Conservation (phyloP, 2,113 vertebrate genomes). For the Herpetotheres cachinnans region DNA sequence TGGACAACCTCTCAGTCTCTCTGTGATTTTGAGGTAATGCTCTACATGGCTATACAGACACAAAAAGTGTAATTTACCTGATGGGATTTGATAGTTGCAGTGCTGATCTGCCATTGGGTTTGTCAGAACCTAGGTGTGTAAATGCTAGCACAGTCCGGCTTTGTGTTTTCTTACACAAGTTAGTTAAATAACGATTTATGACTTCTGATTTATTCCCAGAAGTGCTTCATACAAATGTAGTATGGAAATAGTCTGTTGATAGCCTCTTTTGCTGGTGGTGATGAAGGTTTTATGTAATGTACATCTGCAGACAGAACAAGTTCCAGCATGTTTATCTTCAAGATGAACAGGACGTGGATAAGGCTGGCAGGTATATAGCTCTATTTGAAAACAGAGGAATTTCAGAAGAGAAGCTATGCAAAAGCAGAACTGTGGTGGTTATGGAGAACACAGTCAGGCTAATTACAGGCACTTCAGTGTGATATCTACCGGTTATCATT, state of each 20-base stretch:
- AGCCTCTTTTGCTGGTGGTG: background rate
- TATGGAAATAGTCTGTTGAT: background rate
- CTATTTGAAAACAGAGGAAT: background rate
- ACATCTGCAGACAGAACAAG: slow-evolving; percentile 40
- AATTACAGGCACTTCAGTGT: background rate
- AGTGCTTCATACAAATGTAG: background rate
- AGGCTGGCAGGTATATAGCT: background rate
- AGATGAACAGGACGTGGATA: background rate
- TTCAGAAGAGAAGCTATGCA: background rate
- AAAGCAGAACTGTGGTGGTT: background rate
- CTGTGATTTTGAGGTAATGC: background rate
- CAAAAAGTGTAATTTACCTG: background rate
- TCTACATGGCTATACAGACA: background rate
- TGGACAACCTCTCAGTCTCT: background rate
- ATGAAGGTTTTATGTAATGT: background rate
- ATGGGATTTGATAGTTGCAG: background rate
- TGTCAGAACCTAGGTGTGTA: background rate
- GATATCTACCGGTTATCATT: background rate
- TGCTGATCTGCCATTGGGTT: background rate
- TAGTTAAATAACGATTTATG: slow-evolving; percentile 5
- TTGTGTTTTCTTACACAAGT: background rate
- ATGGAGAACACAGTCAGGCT: background rate
- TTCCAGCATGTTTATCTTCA: slow-evolving; percentile 8
- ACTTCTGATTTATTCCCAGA: background rate
- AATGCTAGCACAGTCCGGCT: background rate